Conservation (phyloP, 2,888 invertebrate genomes). For the Volucella inflata region DNA sequence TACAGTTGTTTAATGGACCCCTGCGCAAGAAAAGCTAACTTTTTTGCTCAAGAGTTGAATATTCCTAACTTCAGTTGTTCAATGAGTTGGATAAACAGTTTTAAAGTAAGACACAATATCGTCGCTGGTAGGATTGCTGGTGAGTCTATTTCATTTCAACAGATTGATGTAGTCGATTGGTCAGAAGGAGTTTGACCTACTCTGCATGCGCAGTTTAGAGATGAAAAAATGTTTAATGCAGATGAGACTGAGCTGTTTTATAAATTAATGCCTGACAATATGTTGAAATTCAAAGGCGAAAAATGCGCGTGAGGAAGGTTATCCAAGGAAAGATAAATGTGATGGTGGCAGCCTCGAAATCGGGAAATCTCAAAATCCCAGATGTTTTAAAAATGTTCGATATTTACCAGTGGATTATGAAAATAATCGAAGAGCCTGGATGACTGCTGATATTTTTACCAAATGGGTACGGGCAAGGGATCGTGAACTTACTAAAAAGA, state of each 20-base stretch:
- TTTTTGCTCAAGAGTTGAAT: not conserved
- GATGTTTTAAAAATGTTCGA: conserved; percentile 1
- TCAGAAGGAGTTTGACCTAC: not conserved
- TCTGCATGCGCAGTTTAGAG: conserved; percentile 4
- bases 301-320: too few relatives aligned
- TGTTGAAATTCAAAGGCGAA: conserved; percentile 22
- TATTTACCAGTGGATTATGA: conserved; percentile 4
- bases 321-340: conserved; percentile 7
- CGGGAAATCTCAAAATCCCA: conserved; percentile 1
- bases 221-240: conserved; percentile 7
- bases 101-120: conserved; percentile 2
- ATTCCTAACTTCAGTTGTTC: conserved; percentile 14
- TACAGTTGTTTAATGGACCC: not conserved
- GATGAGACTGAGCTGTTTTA: conserved; percentile 23
- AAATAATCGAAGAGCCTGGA: conserved; percentile 9
- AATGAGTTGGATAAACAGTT: not conserved
- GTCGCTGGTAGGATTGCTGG: conserved; percentile 22
- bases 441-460: conserved; percentile 18
- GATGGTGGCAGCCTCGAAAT: conserved; percentile 11
- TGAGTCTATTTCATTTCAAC: conserved; percentile 22
- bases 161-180: conserved; percentile 24
- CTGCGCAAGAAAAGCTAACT: conserved; percentile 1
- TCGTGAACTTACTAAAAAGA: conserved; percentile 20
- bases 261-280: conserved; percentile 20
- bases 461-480: conserved; percentile 21